Evolutionary conservation across 2,888 invertebrate genomes (phyloP).

Genomic region (Eristalis pertinax): DNA sequence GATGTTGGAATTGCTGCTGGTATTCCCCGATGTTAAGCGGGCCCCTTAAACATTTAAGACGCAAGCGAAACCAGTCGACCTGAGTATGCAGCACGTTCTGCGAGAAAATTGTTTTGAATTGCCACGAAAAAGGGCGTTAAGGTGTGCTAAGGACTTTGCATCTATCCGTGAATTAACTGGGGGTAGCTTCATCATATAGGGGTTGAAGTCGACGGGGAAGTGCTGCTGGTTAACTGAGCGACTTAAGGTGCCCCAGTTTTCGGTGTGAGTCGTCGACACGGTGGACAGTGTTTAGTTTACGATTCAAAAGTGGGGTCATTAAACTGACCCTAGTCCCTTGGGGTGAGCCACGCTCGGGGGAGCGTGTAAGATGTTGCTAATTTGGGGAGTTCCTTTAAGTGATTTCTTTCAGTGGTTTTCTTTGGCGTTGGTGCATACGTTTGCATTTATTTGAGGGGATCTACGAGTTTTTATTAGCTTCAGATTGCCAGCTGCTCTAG

Average conservation of each 20-base stretch:
- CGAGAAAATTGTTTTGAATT: constrained; percentile 35
- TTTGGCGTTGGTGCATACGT: background rate
- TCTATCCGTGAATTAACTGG: background rate
- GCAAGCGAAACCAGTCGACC: constrained; percentile 11
- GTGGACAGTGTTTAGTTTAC: background rate
- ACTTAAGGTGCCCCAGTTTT: background rate
- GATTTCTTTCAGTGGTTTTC: background rate
- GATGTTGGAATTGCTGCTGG: constrained; percentile 33
- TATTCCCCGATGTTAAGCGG: constrained; percentile 44
- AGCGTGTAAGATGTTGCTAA: background rate
- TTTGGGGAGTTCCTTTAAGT: background rate
- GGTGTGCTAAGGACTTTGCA: constrained; percentile 5
- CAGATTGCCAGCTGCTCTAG: too few relatives aligned
- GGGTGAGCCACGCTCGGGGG: background rate
- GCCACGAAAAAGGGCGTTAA: constrained; percentile 14
- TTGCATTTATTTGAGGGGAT: background rate
- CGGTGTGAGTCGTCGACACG: background rate
- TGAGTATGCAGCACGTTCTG: background rate
- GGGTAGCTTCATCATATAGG: background rate
- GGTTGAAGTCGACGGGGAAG: background rate
- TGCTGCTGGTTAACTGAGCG: background rate
- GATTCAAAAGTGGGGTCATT: background rate
- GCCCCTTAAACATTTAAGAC: constrained; percentile 33
- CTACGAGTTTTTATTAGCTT: background rate
- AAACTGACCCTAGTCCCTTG: background rate